phyloP scores from a whole-genome alignment of 64 coral and sea anemone genomes.

The Dendrophyllia cribrosa region DNA sequence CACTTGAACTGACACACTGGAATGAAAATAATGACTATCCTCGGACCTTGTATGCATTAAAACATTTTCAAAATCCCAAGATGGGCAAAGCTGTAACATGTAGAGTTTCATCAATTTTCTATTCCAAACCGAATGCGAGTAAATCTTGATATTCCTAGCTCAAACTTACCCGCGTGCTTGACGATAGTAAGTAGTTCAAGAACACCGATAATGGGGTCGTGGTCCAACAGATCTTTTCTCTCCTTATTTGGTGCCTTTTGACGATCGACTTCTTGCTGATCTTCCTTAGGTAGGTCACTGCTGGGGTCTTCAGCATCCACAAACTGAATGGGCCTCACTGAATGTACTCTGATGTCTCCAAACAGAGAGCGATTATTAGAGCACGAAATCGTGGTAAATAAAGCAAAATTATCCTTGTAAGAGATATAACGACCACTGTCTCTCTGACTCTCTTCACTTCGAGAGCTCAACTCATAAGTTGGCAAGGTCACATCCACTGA shows the following conservation, averaged over 20 bases:
- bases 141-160: background rate
- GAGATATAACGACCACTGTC: too few relatives aligned
- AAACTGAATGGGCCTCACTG: background rate
- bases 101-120: too few relatives aligned
- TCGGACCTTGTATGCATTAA: too few relatives aligned
- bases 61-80: too few relatives aligned
- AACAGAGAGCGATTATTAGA: background rate
- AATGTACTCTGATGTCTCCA: background rate
- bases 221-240: constrained; percentile 1
- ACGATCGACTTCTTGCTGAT: background rate
- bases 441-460: background rate
- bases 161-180: background rate
- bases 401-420: constrained; percentile 16
- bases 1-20: too few relatives aligned
- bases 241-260: background rate
- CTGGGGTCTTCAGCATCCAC: background rate
- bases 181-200: background rate
- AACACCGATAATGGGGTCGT: constrained; percentile 16
- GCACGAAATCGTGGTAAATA: background rate
- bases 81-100: too few relatives aligned
- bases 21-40: too few relatives aligned
- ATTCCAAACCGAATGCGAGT: background rate
- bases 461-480: background rate
- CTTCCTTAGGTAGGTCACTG: background rate
- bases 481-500: background rate